Conservation (phyloP, 1,140 invertebrate genomes). For the Drosophila auraria region DNA sequence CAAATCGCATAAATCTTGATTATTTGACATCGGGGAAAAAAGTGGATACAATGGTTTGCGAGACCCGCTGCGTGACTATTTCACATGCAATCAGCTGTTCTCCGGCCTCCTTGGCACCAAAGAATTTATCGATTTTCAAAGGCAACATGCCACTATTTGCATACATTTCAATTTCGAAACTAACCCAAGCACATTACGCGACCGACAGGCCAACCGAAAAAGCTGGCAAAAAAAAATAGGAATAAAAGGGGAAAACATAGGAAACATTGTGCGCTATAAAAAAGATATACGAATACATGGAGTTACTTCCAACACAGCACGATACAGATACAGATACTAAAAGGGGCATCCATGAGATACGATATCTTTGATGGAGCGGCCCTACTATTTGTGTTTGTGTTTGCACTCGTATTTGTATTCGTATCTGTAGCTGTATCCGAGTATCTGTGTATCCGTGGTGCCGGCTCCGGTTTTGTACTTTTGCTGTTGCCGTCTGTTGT, state of each 20-base stretch:
- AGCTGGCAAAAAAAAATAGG: slow-evolving; percentile 32
- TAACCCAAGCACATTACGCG: slow-evolving; percentile 54
- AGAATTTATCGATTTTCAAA: slow-evolving; percentile 72
- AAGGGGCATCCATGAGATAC: slow-evolving; percentile 70
- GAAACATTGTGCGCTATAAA: slow-evolving; percentile 25
- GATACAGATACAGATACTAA: slow-evolving; percentile 46
- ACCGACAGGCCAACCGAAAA: slow-evolving; percentile 46
- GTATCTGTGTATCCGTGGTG: slow-evolving; percentile 43
- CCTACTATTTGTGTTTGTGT: slow-evolving; percentile 17
- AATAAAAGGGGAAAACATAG: slow-evolving; percentile 27
- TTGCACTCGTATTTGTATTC: slow-evolving; percentile 13
- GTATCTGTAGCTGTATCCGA: slow-evolving; percentile 13
- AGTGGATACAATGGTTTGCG: slow-evolving; percentile 10
- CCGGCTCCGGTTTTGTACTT: slow-evolving; percentile 38
- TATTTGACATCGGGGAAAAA: slow-evolving; percentile 27
- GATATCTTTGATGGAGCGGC: slow-evolving; percentile 39
- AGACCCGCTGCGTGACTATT: slow-evolving; percentile 34
- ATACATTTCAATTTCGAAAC: slow-evolving; percentile 74
- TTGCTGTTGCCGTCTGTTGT: slow-evolving; percentile 50
- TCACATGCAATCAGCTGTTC: slow-evolving; percentile 65
- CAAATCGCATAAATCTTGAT: slow-evolving; percentile 69
- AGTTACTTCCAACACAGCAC: slow-evolving; percentile 25
- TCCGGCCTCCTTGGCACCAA: slow-evolving; percentile 14
- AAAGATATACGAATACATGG: slow-evolving; percentile 36
- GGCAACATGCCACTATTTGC: slow-evolving; percentile 57